Base-by-base conservation (phyloP, 1,140 invertebrate genomes). In the Neodiprion pinetum region DNA sequence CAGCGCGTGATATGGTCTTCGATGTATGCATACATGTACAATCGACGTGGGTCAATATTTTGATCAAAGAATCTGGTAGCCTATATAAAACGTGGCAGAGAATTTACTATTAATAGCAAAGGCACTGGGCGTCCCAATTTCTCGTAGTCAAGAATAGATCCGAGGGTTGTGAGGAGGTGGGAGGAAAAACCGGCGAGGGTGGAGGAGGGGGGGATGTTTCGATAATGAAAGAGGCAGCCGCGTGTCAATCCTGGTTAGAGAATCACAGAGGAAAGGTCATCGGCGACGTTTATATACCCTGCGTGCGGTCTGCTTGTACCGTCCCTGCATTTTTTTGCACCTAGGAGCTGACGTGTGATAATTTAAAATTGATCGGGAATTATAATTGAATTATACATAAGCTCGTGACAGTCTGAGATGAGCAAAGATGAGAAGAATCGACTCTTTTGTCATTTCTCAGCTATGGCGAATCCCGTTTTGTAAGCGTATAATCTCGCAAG, bases 101-200 rank as follows among this genome's bases (percentile, higher is more conserved):
- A 61, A 61, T 61, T 61, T 61, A 61, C 53, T 61, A 61, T 61
- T 61, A 61, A 61, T 61, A 61, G 53, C 53, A 61, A 61, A 61
- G n/a, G 53, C 53, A 61, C 53, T 61, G 8, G 53, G 53, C 53
- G 53, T 61, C 53, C 53, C 53, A 61, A 61, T 61, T 61, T 61
- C 53, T 61, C n/a, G 53, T 14, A 12, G 53, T 61, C n/a, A 61
- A 61, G 53, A 61, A 61, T 61, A 61, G 53, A 61, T 14, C 28
- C 53, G 53, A 4, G 53, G 53, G 53, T 40, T 40, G 28, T 40
- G 28, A 2, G 28, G 28, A 40, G 28, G 28, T 40, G 1, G 28
- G 28, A 3, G 28, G 28, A 40, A 40, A 40, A 40, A 40, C 2
- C 28, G 28, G 28, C 28, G 28, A 5, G 28, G 28, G 28, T 1